Base-by-base conservation (phyloP, 2,888 invertebrate species). In the Muschampia plurimacula region DNA sequence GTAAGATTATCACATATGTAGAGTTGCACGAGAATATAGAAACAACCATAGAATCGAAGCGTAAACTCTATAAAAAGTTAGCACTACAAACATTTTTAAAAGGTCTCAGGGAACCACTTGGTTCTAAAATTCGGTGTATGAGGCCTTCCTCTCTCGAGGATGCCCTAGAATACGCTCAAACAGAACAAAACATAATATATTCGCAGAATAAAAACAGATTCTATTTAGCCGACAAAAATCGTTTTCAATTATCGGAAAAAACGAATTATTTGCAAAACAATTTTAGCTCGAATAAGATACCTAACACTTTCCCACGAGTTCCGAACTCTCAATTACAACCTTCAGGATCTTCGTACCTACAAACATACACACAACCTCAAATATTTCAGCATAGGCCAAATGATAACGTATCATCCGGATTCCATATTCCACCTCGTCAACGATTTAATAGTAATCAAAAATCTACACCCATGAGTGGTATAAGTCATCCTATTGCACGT, bases 71-170 rank as follows among this genome's bases (percentile, higher is more conserved):
- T 67, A 76, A 74, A 49, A 75, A 77, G 60, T 15, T 74, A 41
- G 74, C 75, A 4, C 15, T 75, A 62, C 73, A 77, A 36, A 39
- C 74, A 5, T 77, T 52, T 46, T 55, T 75, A 3, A 69, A 75
- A 22, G 77, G 77, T 0, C 57, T 77, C 9, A 69, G 70, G 13
- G 78, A 77, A 59, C 78, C 75, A 0, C 41, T 78, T 44, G 77
- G 76, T 13, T 76, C 75, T 10, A 74, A 74, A 8, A 76, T 78
- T 10, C 69, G 76, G 28, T 78, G 78, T 32, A 74, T 77, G 74
- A 62, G 69, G 32, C 73, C 68, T 39, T 22, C 65, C 10, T 49
- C 71, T 15, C 64, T 75, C 28, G 69, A 72, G 55, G 57, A 74
- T 22, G 66, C 74, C 12, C 13, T 75, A 15, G 69, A 73, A 71